Evolutionary conservation across 2,113 vertebrate species (phyloP).

Genomic region (Periophthalmodon schlosseri): DNA sequence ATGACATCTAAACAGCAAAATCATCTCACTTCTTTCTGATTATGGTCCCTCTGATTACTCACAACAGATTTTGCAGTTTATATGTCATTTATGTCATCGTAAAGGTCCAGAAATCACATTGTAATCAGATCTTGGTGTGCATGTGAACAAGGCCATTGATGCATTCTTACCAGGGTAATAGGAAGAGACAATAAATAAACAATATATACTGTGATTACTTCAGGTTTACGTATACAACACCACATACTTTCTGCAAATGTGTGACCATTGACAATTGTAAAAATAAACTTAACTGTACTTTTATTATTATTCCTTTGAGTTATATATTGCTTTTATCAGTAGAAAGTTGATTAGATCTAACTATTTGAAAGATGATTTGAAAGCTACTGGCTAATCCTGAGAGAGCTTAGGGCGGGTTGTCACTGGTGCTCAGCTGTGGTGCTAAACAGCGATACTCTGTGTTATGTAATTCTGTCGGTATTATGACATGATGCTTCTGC

Average conservation of each 20-base stretch:
- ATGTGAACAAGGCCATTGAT: background rate
- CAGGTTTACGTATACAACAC: conserved; percentile 2
- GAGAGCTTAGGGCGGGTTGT: conserved; percentile 12
- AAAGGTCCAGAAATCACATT: too few species aligned
- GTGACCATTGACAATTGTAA: background rate
- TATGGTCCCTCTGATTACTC: too few species aligned
- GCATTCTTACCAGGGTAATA: background rate
- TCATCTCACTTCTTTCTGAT: too few species aligned
- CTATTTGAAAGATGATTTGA: background rate
- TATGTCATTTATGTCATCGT: too few species aligned
- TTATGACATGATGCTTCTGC: conserved; percentile 21
- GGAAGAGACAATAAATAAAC: background rate
- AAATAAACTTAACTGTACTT: background rate
- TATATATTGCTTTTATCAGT: background rate
- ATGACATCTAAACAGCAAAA: too few species aligned
- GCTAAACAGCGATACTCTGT: conserved; percentile 25
- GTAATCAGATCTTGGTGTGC: too few species aligned
- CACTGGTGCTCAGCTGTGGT: conserved; percentile 46
- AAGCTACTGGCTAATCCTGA: conserved; percentile 13
- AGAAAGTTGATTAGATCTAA: background rate
- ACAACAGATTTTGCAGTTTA: too few species aligned
- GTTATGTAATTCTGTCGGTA: conserved; percentile 15
- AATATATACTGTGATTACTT: conserved; percentile 3
- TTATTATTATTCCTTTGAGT: background rate
- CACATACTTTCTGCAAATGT: background rate